Evolutionary conservation across 2,113 vertebrate genomes (phyloP).

Genomic region (Rhodinocichla rosea): DNA sequence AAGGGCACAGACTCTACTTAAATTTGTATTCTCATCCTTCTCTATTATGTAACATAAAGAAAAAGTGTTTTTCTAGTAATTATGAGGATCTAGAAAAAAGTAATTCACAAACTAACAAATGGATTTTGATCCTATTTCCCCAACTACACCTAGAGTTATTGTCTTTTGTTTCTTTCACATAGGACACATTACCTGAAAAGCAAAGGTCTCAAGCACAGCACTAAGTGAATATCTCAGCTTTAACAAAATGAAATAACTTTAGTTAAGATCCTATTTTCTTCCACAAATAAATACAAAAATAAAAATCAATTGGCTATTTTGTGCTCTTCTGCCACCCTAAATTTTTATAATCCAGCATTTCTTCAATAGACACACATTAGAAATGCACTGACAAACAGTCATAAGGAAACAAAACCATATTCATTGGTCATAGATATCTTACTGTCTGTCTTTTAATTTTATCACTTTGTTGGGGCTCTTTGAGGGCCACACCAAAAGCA

Average conservation of each 20-base stretch:
- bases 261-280: background rate
- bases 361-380: background rate
- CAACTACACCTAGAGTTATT: background rate
- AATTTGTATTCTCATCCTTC: background rate
- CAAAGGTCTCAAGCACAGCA: background rate
- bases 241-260: background rate
- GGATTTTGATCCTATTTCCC: background rate
- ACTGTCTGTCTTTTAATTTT: background rate
- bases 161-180: background rate
- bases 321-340: background rate
- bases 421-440: background rate
- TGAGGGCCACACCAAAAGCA: background rate
- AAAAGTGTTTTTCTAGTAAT: background rate
- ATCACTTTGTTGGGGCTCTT: background rate
- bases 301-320: background rate
- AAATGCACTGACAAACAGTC: background rate
- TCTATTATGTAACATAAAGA: background rate
- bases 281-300: background rate
- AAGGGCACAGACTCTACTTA: background rate
- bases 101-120: background rate
- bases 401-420: background rate
- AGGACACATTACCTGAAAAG: background rate
- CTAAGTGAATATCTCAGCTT: background rate
- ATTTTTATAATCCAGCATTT: background rate
- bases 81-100: background rate